Evolutionary conservation across 2,113 vertebrate species (phyloP).

Genomic region (Podocnemis expansa): DNA sequence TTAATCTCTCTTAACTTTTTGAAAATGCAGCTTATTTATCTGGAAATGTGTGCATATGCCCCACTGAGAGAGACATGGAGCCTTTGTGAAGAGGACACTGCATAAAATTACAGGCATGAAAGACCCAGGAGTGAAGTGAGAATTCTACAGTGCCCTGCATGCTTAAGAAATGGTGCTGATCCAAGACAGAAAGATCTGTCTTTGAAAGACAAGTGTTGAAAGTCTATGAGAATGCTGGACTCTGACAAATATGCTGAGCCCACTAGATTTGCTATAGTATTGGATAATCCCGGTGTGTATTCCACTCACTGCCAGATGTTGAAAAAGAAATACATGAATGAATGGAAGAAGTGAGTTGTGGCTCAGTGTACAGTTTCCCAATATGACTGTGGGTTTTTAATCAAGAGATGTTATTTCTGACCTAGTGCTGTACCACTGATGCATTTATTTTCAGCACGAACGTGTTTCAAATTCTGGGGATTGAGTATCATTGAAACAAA

Average conservation of each 20-base stretch:
- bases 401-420: slow-evolving; percentile 55
- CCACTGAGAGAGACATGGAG: slow-evolving; percentile 80
- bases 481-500: slow-evolving; percentile 38
- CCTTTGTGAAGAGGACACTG: slow-evolving; percentile 44
- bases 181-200: slow-evolving; percentile 27
- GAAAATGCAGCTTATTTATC: slow-evolving; percentile 89
- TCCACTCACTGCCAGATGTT: slow-evolving; percentile 75
- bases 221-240: slow-evolving; percentile 24
- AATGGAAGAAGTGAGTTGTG: slow-evolving; percentile 41
- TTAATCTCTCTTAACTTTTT: slow-evolving; percentile 9
- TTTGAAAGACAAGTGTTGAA: slow-evolving; percentile 4
- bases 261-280: neutral
- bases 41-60: slow-evolving; percentile 94
- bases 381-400: slow-evolving; percentile 39
- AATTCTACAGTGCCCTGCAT: slow-evolving; percentile 62
- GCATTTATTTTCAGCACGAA: slow-evolving; percentile 66
- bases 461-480: slow-evolving; percentile 60
- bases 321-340: neutral
- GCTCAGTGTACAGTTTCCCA: slow-evolving; percentile 34
- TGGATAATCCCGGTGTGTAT: slow-evolving; percentile 40
- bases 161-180: slow-evolving; percentile 74
- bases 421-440: slow-evolving; percentile 67
- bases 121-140: slow-evolving; percentile 49
- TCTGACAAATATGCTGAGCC: slow-evolving; percentile 8
- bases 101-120: slow-evolving; percentile 51